Evolutionary conservation across 92 coral and sea anemone genomes (phyloP), one percentile per base, ranked within the genome.

Genomic region (Porites divaricata): DNA sequence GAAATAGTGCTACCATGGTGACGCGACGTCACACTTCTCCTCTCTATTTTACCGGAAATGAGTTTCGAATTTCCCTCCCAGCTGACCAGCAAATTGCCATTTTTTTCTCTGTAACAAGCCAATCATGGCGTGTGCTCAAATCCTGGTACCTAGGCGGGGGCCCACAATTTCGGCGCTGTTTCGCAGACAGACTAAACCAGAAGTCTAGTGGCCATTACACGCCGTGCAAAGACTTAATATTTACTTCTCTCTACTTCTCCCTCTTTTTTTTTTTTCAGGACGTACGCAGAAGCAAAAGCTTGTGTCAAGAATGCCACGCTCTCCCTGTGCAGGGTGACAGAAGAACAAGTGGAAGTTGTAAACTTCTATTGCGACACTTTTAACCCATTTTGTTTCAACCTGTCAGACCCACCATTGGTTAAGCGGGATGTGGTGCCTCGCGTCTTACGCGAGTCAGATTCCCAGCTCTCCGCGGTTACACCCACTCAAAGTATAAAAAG

Each of bases 301-400:
- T 84, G 88, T 48, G 75, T 67, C 0, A 84, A 84, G 16, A 84
- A 84, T 56, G 88, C 48, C 2, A 75, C 70, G 1, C 77, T 65
- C 2, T 0, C 13, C 14, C n/a, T 53, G 21, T 84, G 88, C 58
- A 56, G 52, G 21, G 26, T 45, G 8, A 84, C 82, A 8, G 48
- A 41, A 11, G 52, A 52, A 20, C 65, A 51, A 1, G 41, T 35
- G 2, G 88, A 75, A 52, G 66, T 75, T 1, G 45, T 84, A 9
- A 15, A 84, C 17, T 84, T 84, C 62, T 28, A 64, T 14, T 84
- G 76, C 16, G 88, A 84, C 62, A 15, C 53, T 14, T 84, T 84
- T 49, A 84, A 84, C n/a, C 88, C 88, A 7, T 84, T 84, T 28
- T 84, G 88, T 14, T 26, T 24, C 20, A 59, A 65, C 48, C 50